Base-by-base conservation (phyloP, 2,888 invertebrate species). In the Netelia virgata region DNA sequence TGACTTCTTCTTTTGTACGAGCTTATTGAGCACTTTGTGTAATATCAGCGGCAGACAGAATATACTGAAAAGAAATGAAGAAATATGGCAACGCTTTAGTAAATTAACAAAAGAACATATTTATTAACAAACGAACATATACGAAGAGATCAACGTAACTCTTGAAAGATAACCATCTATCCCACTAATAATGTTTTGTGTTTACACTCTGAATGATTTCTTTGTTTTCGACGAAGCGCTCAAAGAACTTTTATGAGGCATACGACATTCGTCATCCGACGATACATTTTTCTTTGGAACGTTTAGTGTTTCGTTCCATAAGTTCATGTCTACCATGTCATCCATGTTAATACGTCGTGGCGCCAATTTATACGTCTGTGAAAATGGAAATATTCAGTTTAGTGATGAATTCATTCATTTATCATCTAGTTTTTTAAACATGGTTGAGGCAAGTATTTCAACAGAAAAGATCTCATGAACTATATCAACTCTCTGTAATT, bases 281-380 rank as follows among this genome's bases (percentile, higher is more conserved):
- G 47, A 69, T 70, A 2, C 10, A 18, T 10, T 18, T 63, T 64
- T 43, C 18, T 41, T 10, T 18, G 47, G 28, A 63, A 59, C 10
- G 5, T 8, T 14, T 43, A 41, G 8, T 57, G 23, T 18, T 5
- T 59, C 41, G 16, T 16, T 53, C 69, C 69, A 55, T 2, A 11
- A 43, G 16, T 47, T 14, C 9, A 57, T 43, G 36, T 61, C 63
- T 11, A 66, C 10, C 16, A 66, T 47, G 14, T 57, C 57, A 36
- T 82, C 28, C 50, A 77, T 23, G 1, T 76, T 41, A 8, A 82
- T 28, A 20, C 82, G 70, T 1, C 6, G 23, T 0, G 76, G 72
- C 36, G 36, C 72, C n/a, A n/a, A 66, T 8, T 28, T 64, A 47
- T 77, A 57, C 23, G 47, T 20, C 82, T 82, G 76, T 16, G 72